Conservation (phyloP, 1,140 invertebrate genomes). For the Procambarus virginalis region DNA sequence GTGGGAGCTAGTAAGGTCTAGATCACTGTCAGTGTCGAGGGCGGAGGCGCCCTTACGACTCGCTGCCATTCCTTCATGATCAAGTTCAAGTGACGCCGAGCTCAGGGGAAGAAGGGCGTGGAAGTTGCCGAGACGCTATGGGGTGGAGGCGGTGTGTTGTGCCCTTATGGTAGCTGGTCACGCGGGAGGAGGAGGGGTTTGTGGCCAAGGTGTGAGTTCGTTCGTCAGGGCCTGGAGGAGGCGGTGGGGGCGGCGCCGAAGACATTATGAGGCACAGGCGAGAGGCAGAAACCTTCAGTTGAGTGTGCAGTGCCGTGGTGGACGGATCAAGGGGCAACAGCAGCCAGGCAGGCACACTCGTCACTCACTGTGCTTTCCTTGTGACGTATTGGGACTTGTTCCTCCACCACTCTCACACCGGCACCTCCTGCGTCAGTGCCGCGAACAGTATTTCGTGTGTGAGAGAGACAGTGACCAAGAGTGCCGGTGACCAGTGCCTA, state of each 20-base stretch:
- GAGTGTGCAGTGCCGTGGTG: conserved; percentile 65
- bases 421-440: neutral
- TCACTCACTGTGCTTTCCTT: neutral
- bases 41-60: conserved; percentile 22
- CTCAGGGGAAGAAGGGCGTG: conserved; percentile 43
- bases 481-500: conserved; percentile 27
- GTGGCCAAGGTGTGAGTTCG: conserved; percentile 30
- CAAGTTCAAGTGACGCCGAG: conserved; percentile 28
- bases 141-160: neutral
- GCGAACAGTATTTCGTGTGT: conserved; percentile 35
- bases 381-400: neutral
- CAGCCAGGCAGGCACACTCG: conserved; percentile 38
- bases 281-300: conserved; percentile 34
- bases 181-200: conserved; percentile 23
- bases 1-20: conserved; percentile 10
- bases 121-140: conserved; percentile 18
- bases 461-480: conserved; percentile 30
- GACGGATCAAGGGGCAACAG: conserved; percentile 28
- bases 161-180: conserved; percentile 17
- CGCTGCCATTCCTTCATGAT: neutral
- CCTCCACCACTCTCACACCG: neutral
- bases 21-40: neutral
- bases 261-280: conserved; percentile 64
- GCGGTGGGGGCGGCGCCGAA: conserved; percentile 26
- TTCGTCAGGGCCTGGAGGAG: conserved; percentile 41